These are phyloP conservation scores for Leptatherina wallacei DNA, from an alignment of 2,797 vertebrate genomes.

Conservation along the genomic window DNA sequence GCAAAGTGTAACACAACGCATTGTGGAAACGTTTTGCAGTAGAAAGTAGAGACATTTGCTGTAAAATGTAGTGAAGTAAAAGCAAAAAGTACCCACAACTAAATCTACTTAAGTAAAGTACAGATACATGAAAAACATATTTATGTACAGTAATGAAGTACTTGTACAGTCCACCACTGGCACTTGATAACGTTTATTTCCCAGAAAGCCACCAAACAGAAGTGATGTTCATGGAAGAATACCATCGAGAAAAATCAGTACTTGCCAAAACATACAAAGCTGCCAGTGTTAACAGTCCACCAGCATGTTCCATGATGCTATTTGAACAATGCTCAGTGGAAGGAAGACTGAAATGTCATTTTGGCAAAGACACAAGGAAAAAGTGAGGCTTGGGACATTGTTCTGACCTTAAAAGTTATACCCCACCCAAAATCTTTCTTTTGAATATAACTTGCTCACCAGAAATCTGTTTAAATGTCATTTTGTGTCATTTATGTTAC, in stretches of 20 bases:
- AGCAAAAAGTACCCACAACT: background rate
- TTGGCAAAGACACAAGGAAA: constrained; percentile 22
- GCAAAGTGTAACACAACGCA: background rate
- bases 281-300: constrained; percentile 7
- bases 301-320: constrained; percentile 12
- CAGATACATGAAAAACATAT: too few relatives aligned
- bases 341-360: constrained; percentile 29
- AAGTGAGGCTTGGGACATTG: constrained; percentile 9
- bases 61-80: background rate
- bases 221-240: constrained; percentile 8
- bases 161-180: background rate
- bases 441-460: background rate
- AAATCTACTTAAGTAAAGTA: background rate
- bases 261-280: constrained; percentile 27
- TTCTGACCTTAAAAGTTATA: constrained; percentile 20
- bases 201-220: background rate
- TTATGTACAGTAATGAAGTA: too few relatives aligned
- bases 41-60: background rate
- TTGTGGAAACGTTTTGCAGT: background rate
- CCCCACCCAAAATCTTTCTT: constrained; percentile 7
- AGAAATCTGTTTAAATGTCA: background rate
- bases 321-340: constrained; percentile 27
- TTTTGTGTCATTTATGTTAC: background rate
- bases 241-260: background rate
- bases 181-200: constrained; percentile 1